A percentile compares a stretch with the other conserved stretches of the same genome.
These are phyloP conservation scores for Aythya baeri DNA, from an alignment of 2,113 vertebrate species.

Conservation along the genomic window DNA sequence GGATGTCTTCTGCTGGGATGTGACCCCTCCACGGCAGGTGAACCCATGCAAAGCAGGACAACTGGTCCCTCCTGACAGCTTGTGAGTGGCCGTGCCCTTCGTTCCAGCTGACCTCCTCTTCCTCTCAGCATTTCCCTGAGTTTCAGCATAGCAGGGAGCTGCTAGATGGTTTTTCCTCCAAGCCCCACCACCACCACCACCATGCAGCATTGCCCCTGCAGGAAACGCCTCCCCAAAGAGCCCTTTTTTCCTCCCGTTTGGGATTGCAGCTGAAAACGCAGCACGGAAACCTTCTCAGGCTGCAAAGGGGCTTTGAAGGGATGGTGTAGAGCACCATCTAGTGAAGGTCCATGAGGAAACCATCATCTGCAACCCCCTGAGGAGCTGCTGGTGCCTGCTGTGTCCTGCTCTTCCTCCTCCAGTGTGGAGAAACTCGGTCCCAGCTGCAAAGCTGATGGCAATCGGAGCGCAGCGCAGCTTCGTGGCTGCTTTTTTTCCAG, in stretches of 20 bases:
- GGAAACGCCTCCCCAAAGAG: neutral
- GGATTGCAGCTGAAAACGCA: neutral
- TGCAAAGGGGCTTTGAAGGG: neutral
- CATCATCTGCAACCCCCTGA: neutral
- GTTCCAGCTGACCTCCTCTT: neutral
- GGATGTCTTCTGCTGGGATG: rapidly evolving
- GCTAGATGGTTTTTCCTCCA: neutral
- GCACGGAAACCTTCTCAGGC: rapidly evolving
- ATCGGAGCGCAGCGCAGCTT: neutral
- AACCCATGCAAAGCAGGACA: neutral
- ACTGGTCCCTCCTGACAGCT: neutral
- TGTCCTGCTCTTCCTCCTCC: neutral
- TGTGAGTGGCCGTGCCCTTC: neutral
- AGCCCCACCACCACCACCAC: neutral
- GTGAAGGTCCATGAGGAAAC: neutral
- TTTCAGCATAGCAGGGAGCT: neutral
- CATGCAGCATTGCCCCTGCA: neutral
- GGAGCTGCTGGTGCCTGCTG: neutral
- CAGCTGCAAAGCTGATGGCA: neutral
- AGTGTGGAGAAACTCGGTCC: neutral
- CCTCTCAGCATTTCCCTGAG: neutral
- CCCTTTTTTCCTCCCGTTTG: neutral
- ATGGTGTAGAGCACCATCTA: constrained; percentile 53
- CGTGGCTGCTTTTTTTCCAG: neutral
- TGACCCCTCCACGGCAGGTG: neutral